Base-by-base conservation (phyloP, 2,797 vertebrate genomes). In the Gymnothorax javanicus region DNA sequence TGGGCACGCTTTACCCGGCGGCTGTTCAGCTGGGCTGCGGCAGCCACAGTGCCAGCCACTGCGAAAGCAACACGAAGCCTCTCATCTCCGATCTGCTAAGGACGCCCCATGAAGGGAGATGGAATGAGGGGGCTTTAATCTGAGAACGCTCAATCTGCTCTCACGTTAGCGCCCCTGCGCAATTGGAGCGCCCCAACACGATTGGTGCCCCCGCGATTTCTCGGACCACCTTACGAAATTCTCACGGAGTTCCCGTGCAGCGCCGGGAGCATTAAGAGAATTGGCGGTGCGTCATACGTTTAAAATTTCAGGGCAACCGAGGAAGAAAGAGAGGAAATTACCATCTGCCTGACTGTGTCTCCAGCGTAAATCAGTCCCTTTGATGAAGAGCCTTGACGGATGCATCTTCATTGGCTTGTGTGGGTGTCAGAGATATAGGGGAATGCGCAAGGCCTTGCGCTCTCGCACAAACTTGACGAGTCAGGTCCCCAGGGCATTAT, bases 401-500 rank as follows among this genome's bases (percentile, higher is more conserved):
- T 58, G 9, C 25, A 56, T 82, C 56, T n/a, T 54, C 56, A 4
- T 57, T 59, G 8, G 23, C 81, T 58, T 13, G 83, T 11, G 83
- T 84, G 33, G 82, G 54, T 20, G 83, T 13, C 9, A 20, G 27
- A 15, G 12, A n/a, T 52, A 2, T 58, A 84, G 59, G 20, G 83
- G 59, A n/a, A 17, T 52, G 57, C n/a, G 57, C 54, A 27, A 57
- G 27, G 57, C 81, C 1, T 85, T 27, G 20, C 23, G 20, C 64
- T 85, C 27, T 69, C 43, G 58, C 25, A 59, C n/a, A 33, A 73
- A 85, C 69, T 85, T 58, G 67, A 58, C 23, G 12, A 59, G 57
- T 54, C 69, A 57, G 69, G 50, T 13, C 67, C 54, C 43, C 17
- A 13, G 56, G 71, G 52, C 23, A 75, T 27, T 56, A 23, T 77